phyloP scores from a whole-genome alignment of 2,113 vertebrate species.

The Pterocles orientalis region DNA sequence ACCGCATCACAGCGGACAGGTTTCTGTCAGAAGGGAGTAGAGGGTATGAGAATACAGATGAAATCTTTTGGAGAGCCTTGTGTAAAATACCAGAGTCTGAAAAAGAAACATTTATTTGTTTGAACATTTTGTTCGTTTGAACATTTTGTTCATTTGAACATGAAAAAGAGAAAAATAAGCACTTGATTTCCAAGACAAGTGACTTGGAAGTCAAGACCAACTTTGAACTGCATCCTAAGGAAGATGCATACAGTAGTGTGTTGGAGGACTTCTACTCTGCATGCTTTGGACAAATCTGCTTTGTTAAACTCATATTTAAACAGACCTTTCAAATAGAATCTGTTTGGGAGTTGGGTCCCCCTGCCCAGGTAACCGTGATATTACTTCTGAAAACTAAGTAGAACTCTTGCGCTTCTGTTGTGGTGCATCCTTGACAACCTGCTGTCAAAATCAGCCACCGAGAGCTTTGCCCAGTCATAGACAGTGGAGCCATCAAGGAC shows the following conservation, averaged over 20 bases:
- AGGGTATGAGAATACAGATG: background rate
- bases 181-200: background rate
- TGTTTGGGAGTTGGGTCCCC: background rate
- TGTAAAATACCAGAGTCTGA: background rate
- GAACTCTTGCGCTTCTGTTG: background rate
- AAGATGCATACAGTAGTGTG: background rate
- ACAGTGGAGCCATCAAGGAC: background rate
- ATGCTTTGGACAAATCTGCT: background rate
- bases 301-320: background rate
- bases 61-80: background rate
- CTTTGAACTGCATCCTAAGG: background rate
- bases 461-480: background rate
- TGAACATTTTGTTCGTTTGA: too few relatives aligned
- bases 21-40: background rate
- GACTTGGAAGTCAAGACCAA: background rate
- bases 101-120: too few relatives aligned
- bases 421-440: background rate
- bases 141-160: background rate
- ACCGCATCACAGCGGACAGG: background rate
- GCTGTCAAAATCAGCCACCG: background rate
- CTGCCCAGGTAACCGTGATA: background rate
- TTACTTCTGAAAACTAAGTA: background rate
- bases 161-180: background rate
- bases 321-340: background rate
- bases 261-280: background rate